Base-by-base conservation (phyloP, 2,113 vertebrate genomes). In the Coregonus clupeaformis region DNA sequence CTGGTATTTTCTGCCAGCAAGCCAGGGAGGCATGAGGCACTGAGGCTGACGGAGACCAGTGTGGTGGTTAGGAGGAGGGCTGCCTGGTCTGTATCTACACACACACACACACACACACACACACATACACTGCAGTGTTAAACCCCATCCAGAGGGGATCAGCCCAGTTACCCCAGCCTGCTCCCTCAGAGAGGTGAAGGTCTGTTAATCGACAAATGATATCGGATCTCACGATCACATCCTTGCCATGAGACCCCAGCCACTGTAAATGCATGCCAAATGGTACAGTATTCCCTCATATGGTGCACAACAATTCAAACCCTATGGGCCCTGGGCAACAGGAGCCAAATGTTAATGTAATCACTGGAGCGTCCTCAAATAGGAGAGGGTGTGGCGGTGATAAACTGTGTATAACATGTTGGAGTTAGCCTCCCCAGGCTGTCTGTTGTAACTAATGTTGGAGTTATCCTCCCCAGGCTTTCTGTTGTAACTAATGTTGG, bases 291-390 rank as follows among this genome's bases (percentile, higher is more conserved):
- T 52, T 52, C 47, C 16, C 14, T 52, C n/a, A 16, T 4, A 18
- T 3, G 0, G 49, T 5, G 49, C 49, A 18, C 49, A 1, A 52
- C 9, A 11, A 11, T 42, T 36, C 32, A 36, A 6, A 36, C 47
- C 14, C 14, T 16, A 3, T 13, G 47, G 47, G 47, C 14, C 47
- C 47, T 13, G 47, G 32, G 6, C 6, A 5, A 36, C 32, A 36
- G 13, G 2, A 16, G 47, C n/a, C n/a, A n/a, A n/a, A n/a, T n/a
- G n/a, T n/a, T n/a, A 85, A 82, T 74, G 80, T 80, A 85, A 85
- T 82, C 77, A 85, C 70, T 74, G 73, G 60, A 80, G 75, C n/a
- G n/a, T n/a, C 80, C 69, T 80, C 75, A 82, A 82, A 80, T 73
- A 74, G 79, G 74, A 78, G 74, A 86, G 82, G 85, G 80, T 84